A percentile compares a stretch with the other conserved stretches of the same genome.
Conservation (phyloP, 1,140 invertebrate genomes). For the Camponotus floridanus region DNA sequence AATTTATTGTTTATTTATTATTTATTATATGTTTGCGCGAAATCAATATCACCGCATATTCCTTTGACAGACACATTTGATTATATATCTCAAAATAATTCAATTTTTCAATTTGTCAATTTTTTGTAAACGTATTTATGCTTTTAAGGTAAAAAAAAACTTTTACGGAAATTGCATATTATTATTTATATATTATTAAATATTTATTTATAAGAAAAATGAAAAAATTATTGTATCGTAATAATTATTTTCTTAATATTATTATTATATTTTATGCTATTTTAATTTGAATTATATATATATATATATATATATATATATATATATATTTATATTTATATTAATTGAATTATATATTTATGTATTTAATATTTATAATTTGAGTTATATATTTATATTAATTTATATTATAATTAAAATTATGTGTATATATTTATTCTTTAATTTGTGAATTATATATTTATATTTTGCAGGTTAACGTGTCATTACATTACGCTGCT, state of each 20-base stretch:
- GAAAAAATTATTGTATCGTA: neutral
- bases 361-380: too few relatives aligned
- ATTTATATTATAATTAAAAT: too few relatives aligned
- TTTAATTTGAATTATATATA: neutral
- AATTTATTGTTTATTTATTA: neutral
- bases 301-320: neutral
- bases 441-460: neutral
- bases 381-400: too few relatives aligned
- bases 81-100: too few relatives aligned
- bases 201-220: neutral
- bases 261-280: neutral
- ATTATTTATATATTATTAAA: constrained; percentile 18
- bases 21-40: neutral
- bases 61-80: too few relatives aligned
- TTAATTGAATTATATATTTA: too few relatives aligned
- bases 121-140: too few relatives aligned
- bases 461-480: neutral
- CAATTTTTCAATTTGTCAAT: too few relatives aligned
- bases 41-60: neutral
- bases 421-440: neutral
- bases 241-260: constrained; percentile 3
- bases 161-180: constrained; percentile 7
- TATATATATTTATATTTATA: neutral
- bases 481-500: neutral
- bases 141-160: too few relatives aligned